Conservation (phyloP, 2,797 vertebrate genomes). For the Pteronotus mesoamericanus region DNA sequence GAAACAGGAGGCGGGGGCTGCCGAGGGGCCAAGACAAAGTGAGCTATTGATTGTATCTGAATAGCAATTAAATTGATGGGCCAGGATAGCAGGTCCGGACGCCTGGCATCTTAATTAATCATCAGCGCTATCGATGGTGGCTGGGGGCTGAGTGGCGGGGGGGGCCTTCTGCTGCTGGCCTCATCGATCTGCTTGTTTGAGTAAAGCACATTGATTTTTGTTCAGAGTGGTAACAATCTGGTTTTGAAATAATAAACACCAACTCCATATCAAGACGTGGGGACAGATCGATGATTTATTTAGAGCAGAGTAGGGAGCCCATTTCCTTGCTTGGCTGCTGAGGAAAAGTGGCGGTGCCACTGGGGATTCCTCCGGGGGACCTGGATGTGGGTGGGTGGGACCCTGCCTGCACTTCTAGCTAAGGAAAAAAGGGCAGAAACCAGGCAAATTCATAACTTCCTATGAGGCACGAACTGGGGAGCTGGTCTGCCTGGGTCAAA, state of each 20-base stretch:
- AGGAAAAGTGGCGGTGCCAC: background rate
- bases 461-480: background rate
- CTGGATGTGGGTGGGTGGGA: background rate
- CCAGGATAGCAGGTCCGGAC: slow-evolving; percentile 66
- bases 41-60: slow-evolving; percentile 74
- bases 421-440: background rate
- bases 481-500: background rate
- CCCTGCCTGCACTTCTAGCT: background rate
- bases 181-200: slow-evolving; percentile 77
- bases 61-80: slow-evolving; percentile 81
- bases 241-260: slow-evolving; percentile 79
- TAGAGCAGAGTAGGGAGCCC: slow-evolving; percentile 55
- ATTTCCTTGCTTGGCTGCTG: slow-evolving; percentile 28
- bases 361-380: background rate
- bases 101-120: slow-evolving; percentile 84
- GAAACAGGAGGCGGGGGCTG: slow-evolving; percentile 71
- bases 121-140: slow-evolving; percentile 73
- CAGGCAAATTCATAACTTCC: background rate
- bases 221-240: slow-evolving; percentile 71
- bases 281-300: slow-evolving; percentile 74
- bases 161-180: slow-evolving; percentile 30
- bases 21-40: slow-evolving; percentile 72
- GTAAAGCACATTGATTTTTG: slow-evolving; percentile 75
- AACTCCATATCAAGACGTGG: slow-evolving; percentile 18
- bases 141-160: slow-evolving; percentile 27